Conservation (phyloP, 2,888 invertebrate species). For the Drosophila infuscata region DNA sequence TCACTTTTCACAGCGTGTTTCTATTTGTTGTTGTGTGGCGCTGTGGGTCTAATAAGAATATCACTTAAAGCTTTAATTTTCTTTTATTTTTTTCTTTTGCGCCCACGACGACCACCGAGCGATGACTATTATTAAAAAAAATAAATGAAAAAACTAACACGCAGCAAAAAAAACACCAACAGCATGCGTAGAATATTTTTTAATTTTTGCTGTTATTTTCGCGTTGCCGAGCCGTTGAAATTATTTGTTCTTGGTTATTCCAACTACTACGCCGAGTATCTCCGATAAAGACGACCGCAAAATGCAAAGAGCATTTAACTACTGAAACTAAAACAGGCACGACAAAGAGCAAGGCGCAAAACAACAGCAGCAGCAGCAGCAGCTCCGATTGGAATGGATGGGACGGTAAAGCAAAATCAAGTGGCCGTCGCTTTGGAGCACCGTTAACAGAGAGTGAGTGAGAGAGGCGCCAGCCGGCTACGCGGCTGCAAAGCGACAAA, state of each 20-base stretch:
- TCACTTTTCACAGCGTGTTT: slow-evolving; percentile 54
- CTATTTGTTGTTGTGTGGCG: slow-evolving; percentile 21
- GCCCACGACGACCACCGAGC: slow-evolving; percentile 58
- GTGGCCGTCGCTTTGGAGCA: slow-evolving; percentile 45
- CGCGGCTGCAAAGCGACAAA: slow-evolving; percentile 48
- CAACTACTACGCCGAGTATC: slow-evolving; percentile 67
- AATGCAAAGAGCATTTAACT: slow-evolving; percentile 76
- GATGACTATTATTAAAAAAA: slow-evolving; percentile 40
- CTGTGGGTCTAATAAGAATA: slow-evolving; percentile 43
- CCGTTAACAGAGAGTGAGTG: slow-evolving; percentile 34
- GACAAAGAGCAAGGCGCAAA: slow-evolving; percentile 62
- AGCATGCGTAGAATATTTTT: slow-evolving; percentile 53
- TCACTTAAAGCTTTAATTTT: slow-evolving; percentile 53
- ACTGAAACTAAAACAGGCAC: slow-evolving; percentile 65
- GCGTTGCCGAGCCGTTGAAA: slow-evolving; percentile 38
- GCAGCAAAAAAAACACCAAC: slow-evolving; percentile 33
- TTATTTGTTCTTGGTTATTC: slow-evolving; percentile 36
- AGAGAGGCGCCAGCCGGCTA: slow-evolving; percentile 45
- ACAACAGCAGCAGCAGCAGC: slow-evolving; percentile 32
- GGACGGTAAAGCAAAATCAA: slow-evolving; percentile 38
- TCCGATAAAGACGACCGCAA: slow-evolving; percentile 73
- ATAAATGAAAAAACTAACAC: slow-evolving; percentile 20
- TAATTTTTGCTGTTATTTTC: slow-evolving; percentile 51
- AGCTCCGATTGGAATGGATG: slow-evolving; percentile 27
- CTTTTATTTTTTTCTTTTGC: slow-evolving; percentile 45